Percentiles rank a stretch among this genome's conserved stretches.
These are phyloP conservation scores for Botia almorhae DNA, from an alignment of 2,797 vertebrate genomes.

Conservation along the genomic window DNA sequence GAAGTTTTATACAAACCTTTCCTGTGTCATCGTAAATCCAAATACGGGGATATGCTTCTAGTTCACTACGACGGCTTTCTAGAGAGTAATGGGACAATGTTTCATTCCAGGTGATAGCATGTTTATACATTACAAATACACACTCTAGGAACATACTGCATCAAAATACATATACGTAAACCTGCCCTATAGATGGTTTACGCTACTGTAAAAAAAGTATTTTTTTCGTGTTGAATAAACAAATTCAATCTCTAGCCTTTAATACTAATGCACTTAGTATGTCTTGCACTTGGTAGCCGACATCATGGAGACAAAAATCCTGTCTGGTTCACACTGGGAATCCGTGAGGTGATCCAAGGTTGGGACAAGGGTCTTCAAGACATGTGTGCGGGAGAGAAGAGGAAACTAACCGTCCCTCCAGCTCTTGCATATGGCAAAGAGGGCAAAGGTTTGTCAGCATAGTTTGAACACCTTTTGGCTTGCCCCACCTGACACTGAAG, in stretches of 20 bases:
- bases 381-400: slow-evolving; percentile 92
- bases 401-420: slow-evolving; percentile 88
- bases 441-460: slow-evolving; percentile 86
- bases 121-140: neutral
- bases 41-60: slow-evolving; percentile 90
- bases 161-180: no score
- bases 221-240: neutral
- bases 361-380: slow-evolving; percentile 92
- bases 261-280: slow-evolving; percentile 61
- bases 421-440: slow-evolving; percentile 93
- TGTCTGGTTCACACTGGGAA: slow-evolving; percentile 95
- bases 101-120: slow-evolving; percentile 90
- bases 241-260: neutral
- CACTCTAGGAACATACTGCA: neutral
- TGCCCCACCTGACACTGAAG: neutral
- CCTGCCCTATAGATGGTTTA: no score
- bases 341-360: slow-evolving; percentile 87
- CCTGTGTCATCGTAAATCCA: slow-evolving; percentile 87
- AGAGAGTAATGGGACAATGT: slow-evolving; percentile 89
- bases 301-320: slow-evolving; percentile 87
- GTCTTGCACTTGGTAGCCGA: slow-evolving; percentile 77
- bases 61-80: slow-evolving; percentile 91
- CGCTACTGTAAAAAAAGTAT: neutral
- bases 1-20: slow-evolving; percentile 90
- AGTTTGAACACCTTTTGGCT: neutral